Evolutionary conservation across 2,113 vertebrate genomes (phyloP).

Genomic region (Acrocephalus kingi): DNA sequence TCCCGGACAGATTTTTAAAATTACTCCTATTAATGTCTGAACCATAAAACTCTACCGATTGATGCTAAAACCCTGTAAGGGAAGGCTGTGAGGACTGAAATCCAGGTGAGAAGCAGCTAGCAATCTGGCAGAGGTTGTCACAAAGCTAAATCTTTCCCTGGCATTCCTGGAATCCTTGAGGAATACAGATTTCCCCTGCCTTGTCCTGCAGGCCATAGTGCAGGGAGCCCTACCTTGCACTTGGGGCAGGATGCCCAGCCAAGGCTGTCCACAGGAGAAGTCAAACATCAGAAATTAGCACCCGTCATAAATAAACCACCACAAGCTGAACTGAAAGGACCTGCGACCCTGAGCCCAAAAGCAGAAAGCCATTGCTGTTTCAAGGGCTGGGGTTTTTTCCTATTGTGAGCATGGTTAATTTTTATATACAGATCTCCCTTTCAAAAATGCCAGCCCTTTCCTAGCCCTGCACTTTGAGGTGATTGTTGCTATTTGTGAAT

Average conservation of each 20-base stretch:
- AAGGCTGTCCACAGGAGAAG: background rate
- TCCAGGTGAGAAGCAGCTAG: background rate
- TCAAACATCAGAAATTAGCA: background rate
- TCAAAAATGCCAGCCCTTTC: slow-evolving; percentile 66
- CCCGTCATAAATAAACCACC: background rate
- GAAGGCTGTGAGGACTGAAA: background rate
- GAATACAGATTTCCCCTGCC: background rate
- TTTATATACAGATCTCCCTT: slow-evolving; percentile 67
- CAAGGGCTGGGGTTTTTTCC: background rate
- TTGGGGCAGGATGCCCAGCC: background rate
- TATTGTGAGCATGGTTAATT: slow-evolving; percentile 56
- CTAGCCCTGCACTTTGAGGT: slow-evolving; percentile 59
- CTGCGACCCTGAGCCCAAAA: accelerated
- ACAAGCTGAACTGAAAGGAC: background rate
- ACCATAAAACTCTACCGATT: background rate
- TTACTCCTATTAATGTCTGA: background rate
- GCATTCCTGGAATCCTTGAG: background rate
- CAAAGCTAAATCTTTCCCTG: background rate
- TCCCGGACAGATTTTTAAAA: background rate
- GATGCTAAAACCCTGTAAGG: background rate
- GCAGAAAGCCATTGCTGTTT: background rate
- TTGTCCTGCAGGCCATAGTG: background rate
- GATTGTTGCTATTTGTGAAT: slow-evolving; percentile 76
- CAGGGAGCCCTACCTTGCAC: background rate
- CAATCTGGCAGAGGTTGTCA: background rate